Conservation (phyloP, 2,888 invertebrate genomes). For the Serripes groenlandicus region DNA sequence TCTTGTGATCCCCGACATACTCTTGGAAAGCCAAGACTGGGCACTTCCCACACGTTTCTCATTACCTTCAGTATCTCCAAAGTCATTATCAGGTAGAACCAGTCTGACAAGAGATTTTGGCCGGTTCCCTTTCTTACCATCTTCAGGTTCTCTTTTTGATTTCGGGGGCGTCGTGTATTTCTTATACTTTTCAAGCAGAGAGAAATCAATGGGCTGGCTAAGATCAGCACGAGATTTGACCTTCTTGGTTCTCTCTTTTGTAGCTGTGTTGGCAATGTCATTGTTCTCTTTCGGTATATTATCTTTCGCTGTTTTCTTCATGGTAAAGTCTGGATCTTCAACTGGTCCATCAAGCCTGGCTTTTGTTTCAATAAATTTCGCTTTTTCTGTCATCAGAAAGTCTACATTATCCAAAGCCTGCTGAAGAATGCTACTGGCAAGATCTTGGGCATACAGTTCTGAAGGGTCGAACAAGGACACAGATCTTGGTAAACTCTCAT, state of each 20-base stretch:
- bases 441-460: constrained; percentile 65
- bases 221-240: constrained; percentile 5
- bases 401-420: constrained; percentile 61
- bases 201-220: constrained; percentile 30
- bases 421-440: constrained; percentile 64
- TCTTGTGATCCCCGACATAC: constrained; percentile 63
- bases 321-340: not conserved
- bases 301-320: not conserved
- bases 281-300: not conserved
- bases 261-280: not conserved
- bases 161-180: constrained; percentile 32
- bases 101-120: constrained; percentile 62
- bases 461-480: constrained; percentile 54
- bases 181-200: constrained; percentile 53
- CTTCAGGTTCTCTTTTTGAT: constrained; percentile 22
- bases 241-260: constrained; percentile 20
- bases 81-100: constrained; percentile 40
- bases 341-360: constrained; percentile 1
- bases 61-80: constrained; percentile 5
- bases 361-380: constrained; percentile 42
- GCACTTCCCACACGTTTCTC: constrained; percentile 43
- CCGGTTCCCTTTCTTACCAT: constrained; percentile 32
- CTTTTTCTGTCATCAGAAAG: constrained; percentile 48
- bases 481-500: constrained; percentile 56
- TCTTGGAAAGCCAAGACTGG: constrained; percentile 60